These are phyloP conservation scores for Pica pica DNA, from an alignment of 2,113 vertebrate species.

Conservation along the genomic window DNA sequence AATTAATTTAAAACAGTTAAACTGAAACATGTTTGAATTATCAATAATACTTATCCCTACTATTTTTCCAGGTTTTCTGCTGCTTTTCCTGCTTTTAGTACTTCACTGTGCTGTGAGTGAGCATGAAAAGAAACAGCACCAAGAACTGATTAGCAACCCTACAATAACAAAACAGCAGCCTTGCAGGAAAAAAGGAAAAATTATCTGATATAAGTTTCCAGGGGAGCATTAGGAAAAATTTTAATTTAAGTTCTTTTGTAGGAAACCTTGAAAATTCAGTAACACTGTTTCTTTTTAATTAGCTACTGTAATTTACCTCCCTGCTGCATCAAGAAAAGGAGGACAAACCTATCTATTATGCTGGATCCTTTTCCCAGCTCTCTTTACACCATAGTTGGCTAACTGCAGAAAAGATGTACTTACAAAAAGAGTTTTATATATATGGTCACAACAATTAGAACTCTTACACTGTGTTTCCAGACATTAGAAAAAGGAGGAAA, in stretches of 20 bases:
- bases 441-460: not conserved
- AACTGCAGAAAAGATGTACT: not conserved
- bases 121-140: not conserved
- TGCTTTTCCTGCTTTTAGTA: not conserved
- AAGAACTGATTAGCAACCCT: not conserved
- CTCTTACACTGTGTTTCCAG: not conserved
- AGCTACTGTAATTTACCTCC: not conserved
- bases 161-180: not conserved
- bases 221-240: not conserved
- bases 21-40: not conserved
- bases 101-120: not conserved
- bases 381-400: not conserved
- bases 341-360: not conserved
- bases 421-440: not conserved
- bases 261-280: not conserved
- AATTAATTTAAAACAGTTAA: not conserved
- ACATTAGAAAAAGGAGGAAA: not conserved
- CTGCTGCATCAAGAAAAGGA: not conserved
- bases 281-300: not conserved
- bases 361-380: not conserved
- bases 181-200: not conserved
- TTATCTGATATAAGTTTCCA: not conserved
- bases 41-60: not conserved
- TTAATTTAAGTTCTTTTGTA: not conserved
- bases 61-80: not conserved